Base-by-base conservation (phyloP, 2,888 invertebrate genomes). In the Dusona sp. region DNA sequence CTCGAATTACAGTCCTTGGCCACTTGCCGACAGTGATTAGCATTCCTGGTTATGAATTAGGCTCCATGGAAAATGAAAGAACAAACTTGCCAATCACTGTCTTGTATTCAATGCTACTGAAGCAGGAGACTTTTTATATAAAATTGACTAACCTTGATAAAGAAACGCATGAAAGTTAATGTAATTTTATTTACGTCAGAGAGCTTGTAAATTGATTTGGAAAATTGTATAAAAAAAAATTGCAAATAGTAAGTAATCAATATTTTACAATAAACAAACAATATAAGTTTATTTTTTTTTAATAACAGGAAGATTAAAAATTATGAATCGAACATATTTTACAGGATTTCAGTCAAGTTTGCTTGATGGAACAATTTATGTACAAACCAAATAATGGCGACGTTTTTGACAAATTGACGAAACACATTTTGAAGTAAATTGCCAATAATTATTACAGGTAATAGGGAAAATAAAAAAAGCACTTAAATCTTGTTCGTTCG, bases 1-100 rank as follows among this genome's bases (percentile, higher is more conserved):
- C 68, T n/a, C 51, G 8, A n/a, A 38, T 48, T 25, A 38, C 65
- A 74, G 72, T 81, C 51, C 29, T 74, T 73, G 80, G 38, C 80
- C 51, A 33, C n/a, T 11, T 9, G 8, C 38, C 42, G 19, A 61
- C 29, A 29, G 42, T 61, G 3, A 75, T 61, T 42, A 45, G 74
- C 61, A 61, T 54, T n/a, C 25, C 54, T 38, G 22, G 38, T 79
- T 70, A 57, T 70, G 57, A 68, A 70, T 70, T 45, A 45, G 33
- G 25, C n/a, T 33, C n/a, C 57, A 25, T 19, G 29, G 2, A 33
- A 79, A 29, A 29, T 79, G 33, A 61, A 70, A 61, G 64, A 72
- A 22, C 36, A 25, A 64, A 29, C 19, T 29, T 38, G 54, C 38
- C 51, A 78, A 33, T 29, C 36, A 29, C 25, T 64, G 75, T 45